These are phyloP conservation scores for Fistularia commersonii DNA, from an alignment of 2,797 vertebrate genomes.

Conservation along the genomic window DNA sequence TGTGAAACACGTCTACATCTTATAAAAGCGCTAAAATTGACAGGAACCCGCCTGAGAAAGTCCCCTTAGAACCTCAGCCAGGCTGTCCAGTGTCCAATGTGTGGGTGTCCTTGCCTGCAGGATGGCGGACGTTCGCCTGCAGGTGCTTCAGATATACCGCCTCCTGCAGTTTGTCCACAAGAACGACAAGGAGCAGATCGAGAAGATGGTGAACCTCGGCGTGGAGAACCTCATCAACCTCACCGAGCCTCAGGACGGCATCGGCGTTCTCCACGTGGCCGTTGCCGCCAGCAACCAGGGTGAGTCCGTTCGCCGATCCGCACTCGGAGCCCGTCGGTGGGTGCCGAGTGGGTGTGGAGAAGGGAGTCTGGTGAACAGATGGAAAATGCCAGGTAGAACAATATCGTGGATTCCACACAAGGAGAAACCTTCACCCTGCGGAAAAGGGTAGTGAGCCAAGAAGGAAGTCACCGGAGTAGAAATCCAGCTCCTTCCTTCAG, in stretches of 20 bases:
- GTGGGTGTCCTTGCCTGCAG: slow-evolving; percentile 59
- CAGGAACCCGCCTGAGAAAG: neutral
- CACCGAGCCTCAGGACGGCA: slow-evolving; percentile 81
- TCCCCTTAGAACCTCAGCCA: neutral
- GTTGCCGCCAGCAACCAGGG: slow-evolving; percentile 75
- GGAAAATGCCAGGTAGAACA: too few species aligned
- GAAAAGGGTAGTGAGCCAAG: too few species aligned
- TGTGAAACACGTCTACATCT: too few species aligned
- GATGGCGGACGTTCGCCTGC: slow-evolving; percentile 73
- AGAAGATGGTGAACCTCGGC: slow-evolving; percentile 80
- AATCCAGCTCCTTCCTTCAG: too few species aligned
- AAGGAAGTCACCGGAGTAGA: too few species aligned
- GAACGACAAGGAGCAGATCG: slow-evolving; percentile 77
- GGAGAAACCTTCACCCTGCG: too few species aligned
- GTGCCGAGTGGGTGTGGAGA: too few species aligned
- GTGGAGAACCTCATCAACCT: slow-evolving; percentile 84
- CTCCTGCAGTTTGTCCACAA: slow-evolving; percentile 83
- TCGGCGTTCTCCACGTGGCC: slow-evolving; percentile 81
- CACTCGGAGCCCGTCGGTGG: too few species aligned
- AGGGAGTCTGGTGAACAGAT: too few species aligned
- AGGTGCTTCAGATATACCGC: slow-evolving; percentile 86
- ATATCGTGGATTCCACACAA: too few species aligned
- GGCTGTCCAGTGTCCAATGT: neutral
- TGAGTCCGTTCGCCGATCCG: too few species aligned
- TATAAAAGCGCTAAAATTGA: too few species aligned